Conservation (phyloP, 2,888 invertebrate species). For the Orthosia incerta region DNA sequence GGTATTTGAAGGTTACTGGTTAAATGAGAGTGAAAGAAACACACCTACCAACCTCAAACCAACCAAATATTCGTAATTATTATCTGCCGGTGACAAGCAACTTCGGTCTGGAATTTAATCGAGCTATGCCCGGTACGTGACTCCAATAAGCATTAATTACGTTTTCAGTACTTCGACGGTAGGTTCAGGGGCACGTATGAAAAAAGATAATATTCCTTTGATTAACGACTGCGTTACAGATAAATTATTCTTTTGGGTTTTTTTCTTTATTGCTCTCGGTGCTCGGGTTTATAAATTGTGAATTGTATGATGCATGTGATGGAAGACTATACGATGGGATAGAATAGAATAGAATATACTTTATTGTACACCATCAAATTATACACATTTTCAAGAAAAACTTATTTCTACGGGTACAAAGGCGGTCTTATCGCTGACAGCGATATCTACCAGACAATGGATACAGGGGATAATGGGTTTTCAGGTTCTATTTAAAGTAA, state of each 20-base stretch:
- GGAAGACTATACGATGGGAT: background rate
- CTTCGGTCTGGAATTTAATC: slow-evolving; percentile 60
- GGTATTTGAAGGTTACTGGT: too few species aligned
- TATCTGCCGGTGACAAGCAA: slow-evolving; percentile 41
- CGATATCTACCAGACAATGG: too few species aligned
- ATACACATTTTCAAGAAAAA: too few species aligned
- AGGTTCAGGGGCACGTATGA: slow-evolving; percentile 68
- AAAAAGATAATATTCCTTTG: slow-evolving; percentile 73
- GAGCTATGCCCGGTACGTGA: slow-evolving; percentile 64
- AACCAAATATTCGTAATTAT: slow-evolving; percentile 6
- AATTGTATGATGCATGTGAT: slow-evolving; percentile 16
- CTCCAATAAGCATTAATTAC: slow-evolving; percentile 78
- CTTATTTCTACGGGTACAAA: too few species aligned
- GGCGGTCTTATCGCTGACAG: too few species aligned
- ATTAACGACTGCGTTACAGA: slow-evolving; percentile 67
- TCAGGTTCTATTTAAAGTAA: background rate
- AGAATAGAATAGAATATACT: too few species aligned
- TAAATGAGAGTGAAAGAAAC: too few species aligned
- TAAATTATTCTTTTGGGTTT: slow-evolving; percentile 56
- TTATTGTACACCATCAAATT: too few species aligned
- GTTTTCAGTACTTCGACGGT: slow-evolving; percentile 69
- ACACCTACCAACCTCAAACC: too few species aligned
- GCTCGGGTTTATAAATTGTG: slow-evolving; percentile 20
- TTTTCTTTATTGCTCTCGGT: slow-evolving; percentile 23
- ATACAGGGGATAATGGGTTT: background rate